Base-by-base conservation (phyloP, 1,140 invertebrate species). In the Atta texana region DNA sequence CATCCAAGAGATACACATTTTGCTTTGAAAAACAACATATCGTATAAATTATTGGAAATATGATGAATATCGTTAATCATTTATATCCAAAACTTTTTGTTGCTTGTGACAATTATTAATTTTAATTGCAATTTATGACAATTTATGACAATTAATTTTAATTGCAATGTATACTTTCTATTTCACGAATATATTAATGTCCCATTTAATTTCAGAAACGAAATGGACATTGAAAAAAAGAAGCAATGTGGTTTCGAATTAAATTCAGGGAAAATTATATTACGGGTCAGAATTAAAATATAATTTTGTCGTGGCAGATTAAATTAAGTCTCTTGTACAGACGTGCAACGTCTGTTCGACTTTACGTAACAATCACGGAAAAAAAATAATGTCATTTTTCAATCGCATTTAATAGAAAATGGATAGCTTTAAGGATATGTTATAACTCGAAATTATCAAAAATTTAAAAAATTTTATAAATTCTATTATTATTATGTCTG, bases 331-430 rank as follows among this genome's bases (percentile, higher is more conserved):
- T 77, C 44, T 78, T 31, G 8, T 14, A 49, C 24, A 24, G 24
- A 24, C 10, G 21, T 44, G 64, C 34, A 34, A n/a, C 16, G 59
- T 39, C 51, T n/a, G 24, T 28, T 21, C 68, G 34, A 57, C 2
- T 68, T 68, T 31, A 68, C 44, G 21, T 63, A 64, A 78, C 16
- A 28, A 31, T 64, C 18, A 2, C 8, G 28, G n/a, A 51, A 78
- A 28, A 18, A 16, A 7, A 24, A 6, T 44, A 68, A 34, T 31
- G 49, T 31, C 49, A 69, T 55, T 66, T 80, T 55, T 34, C 51
- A 66, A 68, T 78, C 61, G 18, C 6, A 66, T 71, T 85, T 72
- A 81, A 84, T 57, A 63, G 69, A 90, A 90, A 77, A 90, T 88
- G 69, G 71, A 90, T 77, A 49, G 39, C 18, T 10, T 44, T 44